phyloP scores from a whole-genome alignment of 64 coral and sea anemone genomes.

The Actinia equina region DNA sequence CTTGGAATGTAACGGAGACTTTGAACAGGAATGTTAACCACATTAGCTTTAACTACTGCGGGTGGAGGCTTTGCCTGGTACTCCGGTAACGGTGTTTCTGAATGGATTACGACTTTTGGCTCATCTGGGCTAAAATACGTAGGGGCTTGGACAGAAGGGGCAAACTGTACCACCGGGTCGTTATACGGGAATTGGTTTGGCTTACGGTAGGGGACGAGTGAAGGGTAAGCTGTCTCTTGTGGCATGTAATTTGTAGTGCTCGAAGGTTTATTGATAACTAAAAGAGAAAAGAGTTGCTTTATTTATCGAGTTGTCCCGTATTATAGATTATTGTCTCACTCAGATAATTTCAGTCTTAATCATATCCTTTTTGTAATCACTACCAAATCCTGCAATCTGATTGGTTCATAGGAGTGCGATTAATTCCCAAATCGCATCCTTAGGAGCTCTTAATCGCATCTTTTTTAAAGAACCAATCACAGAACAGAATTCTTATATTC shows the following conservation, averaged over 20 bases:
- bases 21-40: background rate
- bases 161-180: background rate
- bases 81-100: conserved; percentile 13
- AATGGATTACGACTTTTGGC: conserved; percentile 6
- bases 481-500: too few species aligned
- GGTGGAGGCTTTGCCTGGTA: background rate
- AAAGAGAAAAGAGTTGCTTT: background rate
- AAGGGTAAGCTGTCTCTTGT: background rate
- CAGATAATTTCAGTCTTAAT: too few species aligned
- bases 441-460: too few species aligned
- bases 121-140: conserved; percentile 19
- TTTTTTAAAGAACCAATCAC: too few species aligned
- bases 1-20: background rate
- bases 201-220: background rate
- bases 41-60: background rate
- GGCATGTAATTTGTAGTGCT: background rate
- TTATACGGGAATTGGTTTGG: background rate
- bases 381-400: too few species aligned
- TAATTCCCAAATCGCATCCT: too few species aligned
- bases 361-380: too few species aligned
- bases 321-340: too few species aligned
- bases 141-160: conserved; percentile 4
- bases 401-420: too few species aligned
- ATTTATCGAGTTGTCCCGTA: background rate
- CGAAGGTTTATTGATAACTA: background rate